These are phyloP conservation scores for Chymomyza amoena DNA, from an alignment of 2,888 invertebrate genomes.

Conservation along the genomic window DNA sequence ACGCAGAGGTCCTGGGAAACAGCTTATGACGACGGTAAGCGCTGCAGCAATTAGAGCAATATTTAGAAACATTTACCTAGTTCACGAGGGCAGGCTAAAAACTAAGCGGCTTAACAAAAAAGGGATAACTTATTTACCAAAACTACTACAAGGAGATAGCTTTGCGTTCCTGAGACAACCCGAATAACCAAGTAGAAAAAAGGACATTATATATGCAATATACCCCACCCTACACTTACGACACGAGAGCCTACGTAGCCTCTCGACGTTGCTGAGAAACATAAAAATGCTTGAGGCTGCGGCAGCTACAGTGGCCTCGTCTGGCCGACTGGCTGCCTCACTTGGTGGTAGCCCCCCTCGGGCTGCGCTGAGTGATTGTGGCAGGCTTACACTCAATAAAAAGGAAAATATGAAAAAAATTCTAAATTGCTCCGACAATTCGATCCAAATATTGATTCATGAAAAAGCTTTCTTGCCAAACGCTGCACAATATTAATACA, in stretches of 20 bases:
- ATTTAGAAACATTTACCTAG: too few species aligned
- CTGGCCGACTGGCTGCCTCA: not conserved
- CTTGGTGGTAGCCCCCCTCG: not conserved
- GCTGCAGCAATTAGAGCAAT: conserved; percentile 54
- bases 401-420: not conserved
- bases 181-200: too few species aligned
- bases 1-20: conserved; percentile 7
- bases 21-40: conserved; percentile 36
- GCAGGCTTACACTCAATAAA: not conserved
- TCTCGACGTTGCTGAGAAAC: not conserved
- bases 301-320: conserved; percentile 2
- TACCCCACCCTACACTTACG: conserved; percentile 25
- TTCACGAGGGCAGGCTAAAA: not conserved
- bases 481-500: conserved; percentile 54
- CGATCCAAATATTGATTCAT: conserved; percentile 61
- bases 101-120: too few species aligned
- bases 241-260: not conserved
- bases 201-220: not conserved
- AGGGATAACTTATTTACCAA: too few species aligned
- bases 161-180: too few species aligned
- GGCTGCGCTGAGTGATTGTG: not conserved
- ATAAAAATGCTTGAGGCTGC: not conserved
- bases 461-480: conserved; percentile 4
- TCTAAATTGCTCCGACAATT: conserved; percentile 35
- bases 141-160: too few species aligned